Percentiles rank a stretch among this genome's conserved stretches.
Evolutionary conservation across 1,140 invertebrate genomes (phyloP).

Genomic region (Leptopilina boulardi): DNA sequence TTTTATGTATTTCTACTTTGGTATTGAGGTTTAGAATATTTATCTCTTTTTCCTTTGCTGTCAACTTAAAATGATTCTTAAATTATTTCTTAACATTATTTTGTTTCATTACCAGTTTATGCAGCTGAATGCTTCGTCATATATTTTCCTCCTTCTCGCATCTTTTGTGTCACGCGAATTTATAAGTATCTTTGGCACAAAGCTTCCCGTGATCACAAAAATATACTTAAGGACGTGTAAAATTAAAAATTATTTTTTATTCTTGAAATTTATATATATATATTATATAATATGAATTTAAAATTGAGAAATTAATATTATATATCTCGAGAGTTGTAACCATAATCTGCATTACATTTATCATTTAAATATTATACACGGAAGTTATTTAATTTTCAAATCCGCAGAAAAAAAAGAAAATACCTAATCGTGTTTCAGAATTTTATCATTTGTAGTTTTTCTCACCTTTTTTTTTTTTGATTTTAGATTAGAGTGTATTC

Average conservation of each 20-base stretch:
- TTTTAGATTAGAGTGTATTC: not conserved
- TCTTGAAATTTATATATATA: not conserved
- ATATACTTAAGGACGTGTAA: not conserved
- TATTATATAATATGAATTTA: not conserved
- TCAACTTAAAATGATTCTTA: not conserved
- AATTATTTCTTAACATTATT: conserved; percentile 6
- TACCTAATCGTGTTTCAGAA: not conserved
- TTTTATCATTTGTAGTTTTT: not conserved
- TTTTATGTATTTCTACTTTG: not conserved
- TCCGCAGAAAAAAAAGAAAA: not conserved
- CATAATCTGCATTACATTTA: not conserved
- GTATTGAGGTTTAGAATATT: conserved; percentile 1
- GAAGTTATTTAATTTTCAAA: not conserved
- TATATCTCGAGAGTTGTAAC: too few species aligned
- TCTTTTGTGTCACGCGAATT: not conserved
- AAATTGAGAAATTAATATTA: too few species aligned
- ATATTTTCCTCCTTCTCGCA: not conserved
- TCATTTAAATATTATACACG: not conserved
- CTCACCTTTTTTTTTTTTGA: not conserved
- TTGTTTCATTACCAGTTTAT: not conserved
- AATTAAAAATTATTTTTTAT: not conserved
- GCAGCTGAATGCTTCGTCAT: not conserved
- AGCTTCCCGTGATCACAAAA: not conserved
- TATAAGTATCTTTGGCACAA: not conserved
- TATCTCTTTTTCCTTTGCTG: not conserved